Evolutionary conservation across 2,888 invertebrate genomes (phyloP).

Genomic region (Epinotia brunnichana): DNA sequence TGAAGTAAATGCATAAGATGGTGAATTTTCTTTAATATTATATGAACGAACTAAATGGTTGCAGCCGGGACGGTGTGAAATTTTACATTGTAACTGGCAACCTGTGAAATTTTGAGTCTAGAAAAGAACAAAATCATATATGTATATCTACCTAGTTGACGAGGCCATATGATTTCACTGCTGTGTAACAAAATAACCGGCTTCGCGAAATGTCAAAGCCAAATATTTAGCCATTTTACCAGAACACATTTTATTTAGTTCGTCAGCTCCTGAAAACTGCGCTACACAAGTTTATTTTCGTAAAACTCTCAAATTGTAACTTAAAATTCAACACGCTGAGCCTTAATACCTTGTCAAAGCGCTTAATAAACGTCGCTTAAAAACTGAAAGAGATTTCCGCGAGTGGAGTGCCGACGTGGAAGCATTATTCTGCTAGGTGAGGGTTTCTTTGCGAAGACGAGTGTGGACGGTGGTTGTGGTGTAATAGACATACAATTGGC

Average conservation of each 20-base stretch:
- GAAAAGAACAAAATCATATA: no score
- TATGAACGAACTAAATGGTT: no score
- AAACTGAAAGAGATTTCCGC: constrained; percentile 33
- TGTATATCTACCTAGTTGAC: no score
- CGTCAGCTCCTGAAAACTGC: not conserved
- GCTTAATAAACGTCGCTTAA: constrained; percentile 36
- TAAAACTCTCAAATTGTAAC: not conserved
- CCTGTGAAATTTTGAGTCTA: not conserved
- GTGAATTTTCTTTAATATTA: no score
- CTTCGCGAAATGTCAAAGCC: no score
- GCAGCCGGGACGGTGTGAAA: not conserved
- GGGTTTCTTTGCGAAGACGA: constrained; percentile 36
- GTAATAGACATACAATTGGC: not conserved
- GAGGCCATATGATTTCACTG: no score
- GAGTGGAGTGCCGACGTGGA: constrained; percentile 32
- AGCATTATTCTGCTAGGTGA: constrained; percentile 42
- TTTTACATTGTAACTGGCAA: not conserved
- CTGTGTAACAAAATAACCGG: no score
- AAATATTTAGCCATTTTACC: no score
- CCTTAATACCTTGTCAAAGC: constrained; percentile 32
- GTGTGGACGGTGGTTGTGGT: constrained; percentile 17
- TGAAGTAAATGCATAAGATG: no score
- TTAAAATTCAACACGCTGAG: constrained; percentile 25
- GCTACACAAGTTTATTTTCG: not conserved
- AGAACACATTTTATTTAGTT: not conserved